Base-by-base conservation (phyloP, 2,888 invertebrate genomes). In the Blastobasis lacticolella region DNA sequence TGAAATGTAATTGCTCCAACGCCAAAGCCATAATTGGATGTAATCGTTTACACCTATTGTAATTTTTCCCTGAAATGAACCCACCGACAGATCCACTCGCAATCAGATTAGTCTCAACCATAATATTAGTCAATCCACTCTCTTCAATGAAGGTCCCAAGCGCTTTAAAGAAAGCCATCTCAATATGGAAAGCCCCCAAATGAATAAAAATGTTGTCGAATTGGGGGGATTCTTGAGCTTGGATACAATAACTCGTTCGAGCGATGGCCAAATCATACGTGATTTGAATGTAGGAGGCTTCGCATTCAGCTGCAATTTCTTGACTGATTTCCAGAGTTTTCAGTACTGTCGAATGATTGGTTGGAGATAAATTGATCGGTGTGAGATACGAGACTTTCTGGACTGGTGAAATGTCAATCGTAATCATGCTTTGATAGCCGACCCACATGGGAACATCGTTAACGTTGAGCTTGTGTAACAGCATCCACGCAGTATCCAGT, bases 331-430 rank as follows among this genome's bases (percentile, higher is more conserved):
- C 47, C 47, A 70, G 47, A 52, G 69, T 70, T 64, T 66, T 50
- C 45, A 59, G 48, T 23, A 71, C 66, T 37, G 57, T 54, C 1
- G 62, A 57, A 56, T 59, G 46, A 51, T 62, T 59, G 36, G 69
- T 73, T 8, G 70, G 68, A 51, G 71, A 69, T 37, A 55, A 54
- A 52, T 73, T 72, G 43, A 71, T 67, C 7, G 67, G 64, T 8
- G 67, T 62, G 2, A 71, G 54, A 60, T 73, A 71, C 1, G 57
- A 59, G 51, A 73, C 53, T 57, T 60, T 62, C 59, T 71, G 69
- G 8, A 57, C 48, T 48, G 47, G 53, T 52, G 54, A 56, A 53
- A 57, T 47, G 48, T 69, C 69, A 48, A 52, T 55, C 4, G 55
- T 46, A 52, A 65, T 64, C 51, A 56, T 58, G 54, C 62, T 64